Conservation (phyloP, 2,797 vertebrate species). For the Myotis daubentonii region DNA sequence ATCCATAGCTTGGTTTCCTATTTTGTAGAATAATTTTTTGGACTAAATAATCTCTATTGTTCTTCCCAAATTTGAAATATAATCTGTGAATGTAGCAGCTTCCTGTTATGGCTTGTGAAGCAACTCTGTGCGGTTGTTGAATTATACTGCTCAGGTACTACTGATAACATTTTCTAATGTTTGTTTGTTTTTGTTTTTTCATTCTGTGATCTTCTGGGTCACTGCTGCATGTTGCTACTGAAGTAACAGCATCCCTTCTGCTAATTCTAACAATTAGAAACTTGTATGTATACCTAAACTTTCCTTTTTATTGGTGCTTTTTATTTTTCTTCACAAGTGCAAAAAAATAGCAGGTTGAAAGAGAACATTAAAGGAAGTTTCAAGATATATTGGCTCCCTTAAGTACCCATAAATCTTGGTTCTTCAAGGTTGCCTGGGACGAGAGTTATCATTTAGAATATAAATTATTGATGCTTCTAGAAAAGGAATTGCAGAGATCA, state of each 20-base stretch:
- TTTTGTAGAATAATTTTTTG: neutral
- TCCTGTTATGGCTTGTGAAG: neutral
- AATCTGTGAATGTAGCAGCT: neutral
- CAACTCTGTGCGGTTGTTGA: neutral
- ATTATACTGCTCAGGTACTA: neutral
- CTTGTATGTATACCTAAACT: neutral
- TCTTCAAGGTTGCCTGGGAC: neutral
- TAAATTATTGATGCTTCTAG: neutral
- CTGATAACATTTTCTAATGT: neutral
- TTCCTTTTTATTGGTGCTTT: neutral
- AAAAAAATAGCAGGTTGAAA: neutral
- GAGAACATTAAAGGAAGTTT: conserved; percentile 27
- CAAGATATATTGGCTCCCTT: neutral
- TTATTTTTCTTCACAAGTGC: neutral
- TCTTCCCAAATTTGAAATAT: neutral
- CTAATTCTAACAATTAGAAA: conserved; percentile 42
- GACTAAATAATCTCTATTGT: neutral
- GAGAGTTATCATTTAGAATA: conserved; percentile 16
- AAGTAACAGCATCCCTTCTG: neutral
- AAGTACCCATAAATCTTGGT: neutral
- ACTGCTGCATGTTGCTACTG: neutral
- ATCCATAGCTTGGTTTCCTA: neutral
- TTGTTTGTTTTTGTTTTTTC: neutral
- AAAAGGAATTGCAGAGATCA: neutral
- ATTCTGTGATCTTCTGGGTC: neutral